phyloP scores from a whole-genome alignment of 2,797 vertebrate species.

The Eupleurogrammus muticus region DNA sequence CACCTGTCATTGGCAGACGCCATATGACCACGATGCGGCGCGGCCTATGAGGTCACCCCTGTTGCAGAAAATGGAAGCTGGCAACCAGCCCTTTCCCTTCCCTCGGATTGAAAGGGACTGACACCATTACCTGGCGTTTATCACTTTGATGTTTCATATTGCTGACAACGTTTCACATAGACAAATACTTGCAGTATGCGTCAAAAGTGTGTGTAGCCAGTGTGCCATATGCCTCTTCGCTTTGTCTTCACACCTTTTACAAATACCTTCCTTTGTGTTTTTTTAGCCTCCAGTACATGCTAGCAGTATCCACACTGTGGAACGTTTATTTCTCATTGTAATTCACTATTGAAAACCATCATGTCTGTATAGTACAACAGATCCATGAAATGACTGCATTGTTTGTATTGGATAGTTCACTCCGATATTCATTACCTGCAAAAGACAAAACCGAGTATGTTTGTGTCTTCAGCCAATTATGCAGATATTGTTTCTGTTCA shows the following conservation, averaged over 20 bases:
- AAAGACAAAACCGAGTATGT: conserved; percentile 17
- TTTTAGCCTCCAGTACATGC: background rate
- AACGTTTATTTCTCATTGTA: conserved; percentile 8
- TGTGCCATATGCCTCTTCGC: conserved; percentile 1
- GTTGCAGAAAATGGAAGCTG: conserved; percentile 1
- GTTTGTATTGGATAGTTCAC: conserved; percentile 49
- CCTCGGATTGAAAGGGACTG: conserved; percentile 11
- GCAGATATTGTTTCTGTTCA: conserved; percentile 60
- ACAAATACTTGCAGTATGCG: too few species aligned
- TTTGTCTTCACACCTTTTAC: too few species aligned
- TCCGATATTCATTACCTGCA: conserved; percentile 63
- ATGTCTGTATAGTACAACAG: conserved; percentile 6
- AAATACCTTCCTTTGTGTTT: background rate
- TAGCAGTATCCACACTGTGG: background rate
- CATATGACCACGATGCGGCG: background rate
- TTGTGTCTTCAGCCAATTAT: conserved; percentile 61
- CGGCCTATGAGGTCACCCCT: background rate
- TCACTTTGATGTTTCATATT: conserved; percentile 21
- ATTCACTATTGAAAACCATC: conserved; percentile 29
- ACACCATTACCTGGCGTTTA: conserved; percentile 12
- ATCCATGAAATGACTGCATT: conserved; percentile 29
- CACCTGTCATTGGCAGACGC: background rate
- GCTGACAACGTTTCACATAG: background rate
- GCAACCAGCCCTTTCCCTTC: conserved; percentile 9
- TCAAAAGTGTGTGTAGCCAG: background rate